phyloP scores from a whole-genome alignment of 1,140 invertebrate species.

The Hetaerina americana region DNA sequence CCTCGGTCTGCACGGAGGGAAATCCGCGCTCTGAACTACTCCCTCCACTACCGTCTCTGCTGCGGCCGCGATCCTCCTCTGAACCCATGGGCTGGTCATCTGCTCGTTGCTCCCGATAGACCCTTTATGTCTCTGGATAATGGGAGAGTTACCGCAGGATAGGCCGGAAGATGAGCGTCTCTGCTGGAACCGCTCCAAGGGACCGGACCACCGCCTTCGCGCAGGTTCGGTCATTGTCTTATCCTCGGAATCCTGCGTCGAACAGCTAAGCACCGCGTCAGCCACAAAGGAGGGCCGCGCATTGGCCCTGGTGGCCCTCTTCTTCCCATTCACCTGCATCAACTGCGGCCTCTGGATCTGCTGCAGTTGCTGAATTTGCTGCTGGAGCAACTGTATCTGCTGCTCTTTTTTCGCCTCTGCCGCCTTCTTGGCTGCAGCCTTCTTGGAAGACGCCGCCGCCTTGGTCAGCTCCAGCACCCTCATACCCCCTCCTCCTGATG shows the following conservation, averaged over 20 bases:
- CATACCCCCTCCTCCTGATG: slow-evolving; percentile 12
- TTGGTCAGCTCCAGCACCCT: slow-evolving; percentile 23
- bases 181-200: slow-evolving; percentile 21
- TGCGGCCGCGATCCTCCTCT: slow-evolving; percentile 29
- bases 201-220: slow-evolving; percentile 19
- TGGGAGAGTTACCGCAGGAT: neutral
- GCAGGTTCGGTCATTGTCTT: slow-evolving; percentile 22
- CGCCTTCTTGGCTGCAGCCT: slow-evolving; percentile 23
- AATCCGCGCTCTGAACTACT: neutral
- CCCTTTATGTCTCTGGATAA: neutral
- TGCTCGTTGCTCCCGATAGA: slow-evolving; percentile 17
- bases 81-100: slow-evolving; percentile 36
- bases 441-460: slow-evolving; percentile 24
- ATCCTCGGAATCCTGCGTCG: slow-evolving; percentile 2
- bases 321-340: slow-evolving; percentile 30
- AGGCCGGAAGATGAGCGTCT: slow-evolving; percentile 17
- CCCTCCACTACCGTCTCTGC: slow-evolving; percentile 18
- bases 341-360: slow-evolving; percentile 27
- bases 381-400: slow-evolving; percentile 40
- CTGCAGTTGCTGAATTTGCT: slow-evolving; percentile 36
- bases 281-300: slow-evolving; percentile 23
- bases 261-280: slow-evolving; percentile 22
- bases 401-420: slow-evolving; percentile 25
- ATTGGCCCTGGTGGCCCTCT: slow-evolving; percentile 25
- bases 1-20: slow-evolving; percentile 9